These are phyloP conservation scores for Agrotis ipsilon DNA, from an alignment of 2,888 invertebrate genomes.

Conservation along the genomic window DNA sequence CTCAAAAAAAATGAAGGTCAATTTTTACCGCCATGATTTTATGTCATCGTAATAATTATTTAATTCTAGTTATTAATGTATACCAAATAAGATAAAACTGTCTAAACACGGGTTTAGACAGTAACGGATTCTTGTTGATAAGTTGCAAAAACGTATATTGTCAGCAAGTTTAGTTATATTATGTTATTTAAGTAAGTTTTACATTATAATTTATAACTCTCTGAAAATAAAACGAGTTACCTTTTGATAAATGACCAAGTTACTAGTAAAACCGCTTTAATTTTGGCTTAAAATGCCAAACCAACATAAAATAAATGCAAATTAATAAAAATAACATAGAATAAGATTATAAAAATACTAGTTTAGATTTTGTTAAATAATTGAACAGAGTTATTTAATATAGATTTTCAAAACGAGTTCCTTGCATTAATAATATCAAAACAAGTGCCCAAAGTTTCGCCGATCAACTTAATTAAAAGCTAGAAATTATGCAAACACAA, in stretches of 20 bases:
- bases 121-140: too few relatives aligned
- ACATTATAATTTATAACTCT: not conserved
- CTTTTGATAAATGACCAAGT: not conserved
- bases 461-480: not conserved
- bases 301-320: slow-evolving; percentile 25
- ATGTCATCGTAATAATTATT: not conserved
- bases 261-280: slow-evolving; percentile 5
- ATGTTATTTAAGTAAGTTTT: not conserved
- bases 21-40: too few relatives aligned
- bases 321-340: slow-evolving; percentile 2
- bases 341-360: not conserved
- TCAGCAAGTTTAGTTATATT: not conserved
- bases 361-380: not conserved
- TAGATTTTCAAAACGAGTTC: slow-evolving; percentile 27
- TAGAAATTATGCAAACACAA: slow-evolving; percentile 22
- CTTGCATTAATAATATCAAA: not conserved
- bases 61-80: not conserved
- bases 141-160: too few relatives aligned
- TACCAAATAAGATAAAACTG: too few relatives aligned
- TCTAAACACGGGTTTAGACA: too few relatives aligned
- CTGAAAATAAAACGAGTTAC: not conserved
- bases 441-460: not conserved
- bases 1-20: too few relatives aligned
- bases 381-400: not conserved
- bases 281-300: slow-evolving; percentile 2